Evolutionary conservation across 2,888 invertebrate genomes (phyloP), one percentile per base, ranked within the genome.

Genomic region (Myopa tessellatipennis): DNA sequence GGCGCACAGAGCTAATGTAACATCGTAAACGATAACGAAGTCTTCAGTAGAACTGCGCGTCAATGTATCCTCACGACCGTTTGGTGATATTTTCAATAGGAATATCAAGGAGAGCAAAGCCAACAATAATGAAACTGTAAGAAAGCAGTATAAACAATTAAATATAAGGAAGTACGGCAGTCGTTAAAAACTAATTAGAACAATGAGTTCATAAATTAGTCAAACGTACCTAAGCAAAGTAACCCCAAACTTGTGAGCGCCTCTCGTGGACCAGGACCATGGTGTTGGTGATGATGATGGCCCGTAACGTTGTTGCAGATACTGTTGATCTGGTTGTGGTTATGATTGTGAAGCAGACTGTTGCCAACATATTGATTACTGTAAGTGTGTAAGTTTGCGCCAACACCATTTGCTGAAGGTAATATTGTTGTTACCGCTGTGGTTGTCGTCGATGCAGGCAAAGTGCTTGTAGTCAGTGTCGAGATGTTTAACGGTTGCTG

Each of bases 21-120:
- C 97, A 91, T 97, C 97, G 89, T 96, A 95, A 81, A 97, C 95
- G 84, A 95, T 94, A 79, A 94, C 94, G 87, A 95, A 96, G 88
- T 96, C 96, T 87, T 95, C 95, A 40, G 92, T 92, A 91, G 92
- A 85, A 92, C 92, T 82, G 85, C 88, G 86, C 71, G 87, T 86
- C 71, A 88, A 79, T 52, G 87, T 87, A 73, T 89, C 86, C 77
- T 89, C 86, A 89, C 91, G 85, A 89, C 91, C 87, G 88, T 90
- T 89, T 87, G 92, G 90, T 14, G 96, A 95, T 86, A 96, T 95
- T 91, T 95, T 95, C 85, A 96, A 90, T 81, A 96, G 91, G 86
- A 97, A 96, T 86, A 96, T 93, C 81, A 97, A 90, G 72, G 96
- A 96, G 78, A 97, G 90, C 83, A 96, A 90, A 14, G 96, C 96